Evolutionary conservation across 2,113 vertebrate genomes (phyloP).

Genomic region (Dasypus novemcinctus): DNA sequence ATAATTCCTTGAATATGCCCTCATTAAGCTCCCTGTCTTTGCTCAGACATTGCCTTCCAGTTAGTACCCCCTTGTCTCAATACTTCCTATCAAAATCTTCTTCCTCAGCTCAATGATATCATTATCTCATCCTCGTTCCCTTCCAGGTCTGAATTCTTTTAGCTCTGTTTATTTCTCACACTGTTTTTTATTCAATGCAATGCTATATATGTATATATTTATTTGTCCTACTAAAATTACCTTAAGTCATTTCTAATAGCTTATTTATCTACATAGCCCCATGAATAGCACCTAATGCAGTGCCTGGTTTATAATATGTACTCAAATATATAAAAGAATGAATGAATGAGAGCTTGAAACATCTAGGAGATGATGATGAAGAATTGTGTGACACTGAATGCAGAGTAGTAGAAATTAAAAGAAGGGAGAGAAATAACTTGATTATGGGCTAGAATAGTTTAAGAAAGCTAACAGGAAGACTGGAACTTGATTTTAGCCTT

Average conservation of each 20-base stretch:
- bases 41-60: neutral
- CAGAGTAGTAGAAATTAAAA: neutral
- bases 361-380: neutral
- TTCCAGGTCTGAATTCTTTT: conserved; percentile 10
- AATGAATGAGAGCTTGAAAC: neutral
- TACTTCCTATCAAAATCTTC: neutral
- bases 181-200: neutral
- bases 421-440: neutral
- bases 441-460: neutral
- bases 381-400: neutral
- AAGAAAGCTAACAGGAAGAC: neutral
- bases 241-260: neutral
- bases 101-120: neutral
- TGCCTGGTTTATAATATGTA: neutral
- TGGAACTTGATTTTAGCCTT: neutral
- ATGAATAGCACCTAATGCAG: neutral
- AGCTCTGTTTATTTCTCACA: neutral
- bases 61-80: neutral
- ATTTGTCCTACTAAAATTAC: neutral
- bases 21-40: neutral
- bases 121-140: neutral
- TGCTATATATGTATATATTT: neutral
- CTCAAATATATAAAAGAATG: neutral
- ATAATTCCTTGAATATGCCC: neutral
- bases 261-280: neutral